Evolutionary conservation across 2,797 vertebrate species (phyloP).

Genomic region (Galaxias olidus): DNA sequence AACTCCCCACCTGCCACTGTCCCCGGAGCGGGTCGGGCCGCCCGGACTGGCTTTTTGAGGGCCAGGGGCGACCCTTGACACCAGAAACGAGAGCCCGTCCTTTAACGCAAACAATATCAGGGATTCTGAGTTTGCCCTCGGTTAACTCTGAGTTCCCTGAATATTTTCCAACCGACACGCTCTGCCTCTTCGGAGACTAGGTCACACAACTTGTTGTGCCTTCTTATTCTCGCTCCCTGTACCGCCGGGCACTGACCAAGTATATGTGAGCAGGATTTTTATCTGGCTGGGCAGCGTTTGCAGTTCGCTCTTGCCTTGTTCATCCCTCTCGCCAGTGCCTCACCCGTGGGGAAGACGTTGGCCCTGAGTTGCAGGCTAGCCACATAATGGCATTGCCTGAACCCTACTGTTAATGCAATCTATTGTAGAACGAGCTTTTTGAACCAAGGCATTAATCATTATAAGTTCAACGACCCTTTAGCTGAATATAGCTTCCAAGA

Average conservation of each 20-base stretch:
- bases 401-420: neutral
- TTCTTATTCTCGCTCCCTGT: neutral
- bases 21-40: no score
- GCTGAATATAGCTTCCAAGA: no score
- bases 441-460: no score
- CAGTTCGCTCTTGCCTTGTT: neutral
- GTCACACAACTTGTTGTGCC: constrained; percentile 16
- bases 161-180: neutral
- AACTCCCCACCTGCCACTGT: no score
- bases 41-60: no score
- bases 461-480: no score
- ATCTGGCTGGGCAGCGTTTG: neutral
- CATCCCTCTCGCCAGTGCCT: neutral
- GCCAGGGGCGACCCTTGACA: no score
- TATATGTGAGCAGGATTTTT: constrained; percentile 12
- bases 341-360: constrained; percentile 13
- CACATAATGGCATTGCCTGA: neutral
- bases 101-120: constrained; percentile 13
- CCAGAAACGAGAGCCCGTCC: no score
- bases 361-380: constrained; percentile 5
- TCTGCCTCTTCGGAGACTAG: no score
- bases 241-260: constrained; percentile 1
- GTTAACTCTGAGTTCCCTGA: neutral
- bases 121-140: neutral
- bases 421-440: no score